A percentile compares a stretch with the other conserved stretches of the same genome.
phyloP scores from a whole-genome alignment of 2,797 vertebrate species.

The Fringilla coelebs region DNA sequence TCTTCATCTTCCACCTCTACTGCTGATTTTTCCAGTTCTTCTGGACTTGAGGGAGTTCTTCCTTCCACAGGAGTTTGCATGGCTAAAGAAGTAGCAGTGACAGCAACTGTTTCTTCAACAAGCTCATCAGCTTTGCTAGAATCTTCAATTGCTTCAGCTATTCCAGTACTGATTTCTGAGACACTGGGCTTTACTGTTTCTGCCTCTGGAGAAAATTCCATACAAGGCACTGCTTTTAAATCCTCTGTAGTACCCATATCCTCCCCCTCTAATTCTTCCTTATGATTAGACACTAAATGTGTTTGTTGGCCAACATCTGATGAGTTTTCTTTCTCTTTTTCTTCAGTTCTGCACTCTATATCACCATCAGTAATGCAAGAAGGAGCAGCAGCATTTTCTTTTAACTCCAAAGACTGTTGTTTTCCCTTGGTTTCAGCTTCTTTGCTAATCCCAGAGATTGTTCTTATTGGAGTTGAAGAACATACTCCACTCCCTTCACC shows the following conservation, averaged over 20 bases:
- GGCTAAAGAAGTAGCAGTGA: constrained; percentile 20
- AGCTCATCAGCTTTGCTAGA: constrained; percentile 1
- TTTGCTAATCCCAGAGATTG: constrained; percentile 78
- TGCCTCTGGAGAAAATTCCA: background rate
- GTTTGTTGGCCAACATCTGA: background rate
- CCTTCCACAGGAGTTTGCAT: constrained; percentile 30
- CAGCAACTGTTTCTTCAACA: constrained; percentile 9
- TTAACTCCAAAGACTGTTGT: constrained; percentile 16
- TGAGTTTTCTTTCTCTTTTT: background rate
- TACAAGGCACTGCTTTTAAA: background rate
- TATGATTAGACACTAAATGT: background rate
- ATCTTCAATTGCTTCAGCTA: constrained; percentile 46
- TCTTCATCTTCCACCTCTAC: constrained; percentile 70
- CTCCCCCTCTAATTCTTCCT: constrained; percentile 17
- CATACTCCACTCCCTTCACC: constrained; percentile 42
- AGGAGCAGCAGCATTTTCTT: background rate
- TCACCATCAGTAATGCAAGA: background rate
- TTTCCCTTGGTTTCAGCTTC: constrained; percentile 60
- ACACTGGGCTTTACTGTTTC: background rate
- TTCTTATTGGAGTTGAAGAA: constrained; percentile 71
- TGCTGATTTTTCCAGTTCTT: constrained; percentile 58
- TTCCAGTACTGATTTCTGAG: constrained; percentile 50
- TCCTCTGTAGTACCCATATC: background rate
- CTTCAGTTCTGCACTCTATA: background rate
- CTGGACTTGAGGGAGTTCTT: constrained; percentile 36